Conservation (phyloP, 1,140 invertebrate species). For the Leptopilina clavipes region DNA sequence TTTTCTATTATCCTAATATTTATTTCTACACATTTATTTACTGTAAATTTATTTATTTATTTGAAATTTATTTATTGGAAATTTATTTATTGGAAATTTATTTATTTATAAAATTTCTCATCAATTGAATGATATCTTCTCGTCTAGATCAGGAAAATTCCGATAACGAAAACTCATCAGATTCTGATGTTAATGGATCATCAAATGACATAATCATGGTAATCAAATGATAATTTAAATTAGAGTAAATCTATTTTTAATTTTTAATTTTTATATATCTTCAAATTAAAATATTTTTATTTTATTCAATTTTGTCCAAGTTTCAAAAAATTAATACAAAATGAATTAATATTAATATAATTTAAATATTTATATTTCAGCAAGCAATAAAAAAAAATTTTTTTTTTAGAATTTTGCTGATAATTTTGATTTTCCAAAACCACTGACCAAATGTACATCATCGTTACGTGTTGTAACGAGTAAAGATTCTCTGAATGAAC, state of each 20-base stretch:
- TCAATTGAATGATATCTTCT: background rate
- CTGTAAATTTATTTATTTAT: background rate
- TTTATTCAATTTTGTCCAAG: too few species aligned
- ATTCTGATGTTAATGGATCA: background rate
- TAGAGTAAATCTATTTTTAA: too few species aligned
- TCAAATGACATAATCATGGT: background rate
- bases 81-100: background rate
- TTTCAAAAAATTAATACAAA: too few species aligned
- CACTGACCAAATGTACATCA: constrained; percentile 11
- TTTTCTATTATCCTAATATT: too few species aligned
- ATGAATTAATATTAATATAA: background rate
- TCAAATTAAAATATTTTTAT: too few species aligned
- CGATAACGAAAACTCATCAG: background rate
- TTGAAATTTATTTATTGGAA: background rate
- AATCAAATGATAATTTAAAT: background rate
- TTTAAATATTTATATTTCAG: background rate
- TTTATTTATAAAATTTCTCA: background rate
- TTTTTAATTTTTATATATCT: too few species aligned
- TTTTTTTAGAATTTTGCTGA: constrained; percentile 8
- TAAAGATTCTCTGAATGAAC: constrained; percentile 17
- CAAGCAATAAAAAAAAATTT: background rate
- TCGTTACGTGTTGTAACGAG: background rate
- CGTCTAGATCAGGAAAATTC: background rate
- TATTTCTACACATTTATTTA: background rate
- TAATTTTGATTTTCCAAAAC: background rate